Evolutionary conservation across 2,113 vertebrate species (phyloP).

Genomic region (Passer domesticus): DNA sequence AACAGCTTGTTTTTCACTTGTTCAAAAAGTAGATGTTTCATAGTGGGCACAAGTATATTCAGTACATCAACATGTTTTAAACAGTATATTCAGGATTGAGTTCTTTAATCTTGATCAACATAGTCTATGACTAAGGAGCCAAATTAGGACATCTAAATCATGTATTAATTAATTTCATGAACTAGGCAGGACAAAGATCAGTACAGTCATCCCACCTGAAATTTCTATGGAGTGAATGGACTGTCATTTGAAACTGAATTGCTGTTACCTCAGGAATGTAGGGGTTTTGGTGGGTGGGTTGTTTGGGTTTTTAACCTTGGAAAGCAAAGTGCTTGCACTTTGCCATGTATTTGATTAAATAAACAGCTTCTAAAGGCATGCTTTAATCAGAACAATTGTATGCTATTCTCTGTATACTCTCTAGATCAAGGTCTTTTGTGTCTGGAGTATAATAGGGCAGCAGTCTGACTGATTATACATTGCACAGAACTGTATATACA

Average conservation of each 20-base stretch:
- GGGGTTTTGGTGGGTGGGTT: rapidly evolving
- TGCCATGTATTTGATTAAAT: not conserved
- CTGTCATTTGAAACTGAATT: not conserved
- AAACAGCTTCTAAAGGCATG: not conserved
- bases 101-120: not conserved
- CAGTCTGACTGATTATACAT: not conserved
- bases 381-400: not conserved
- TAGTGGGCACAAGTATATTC: not conserved
- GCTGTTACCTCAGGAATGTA: not conserved
- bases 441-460: not conserved
- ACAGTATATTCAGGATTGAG: not conserved
- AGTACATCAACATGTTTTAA: not conserved
- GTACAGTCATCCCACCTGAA: not conserved
- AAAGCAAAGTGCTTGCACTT: not conserved
- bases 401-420: not conserved
- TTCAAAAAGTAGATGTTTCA: not conserved
- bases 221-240: not conserved
- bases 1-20: not conserved
- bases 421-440: not conserved
- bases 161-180: not conserved
- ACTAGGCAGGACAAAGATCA: not conserved
- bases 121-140: not conserved
- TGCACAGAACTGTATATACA: not conserved
- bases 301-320: not conserved
- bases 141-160: not conserved